Base-by-base conservation (phyloP, 2,888 invertebrate genomes). In the Phlogophora meticulosa region DNA sequence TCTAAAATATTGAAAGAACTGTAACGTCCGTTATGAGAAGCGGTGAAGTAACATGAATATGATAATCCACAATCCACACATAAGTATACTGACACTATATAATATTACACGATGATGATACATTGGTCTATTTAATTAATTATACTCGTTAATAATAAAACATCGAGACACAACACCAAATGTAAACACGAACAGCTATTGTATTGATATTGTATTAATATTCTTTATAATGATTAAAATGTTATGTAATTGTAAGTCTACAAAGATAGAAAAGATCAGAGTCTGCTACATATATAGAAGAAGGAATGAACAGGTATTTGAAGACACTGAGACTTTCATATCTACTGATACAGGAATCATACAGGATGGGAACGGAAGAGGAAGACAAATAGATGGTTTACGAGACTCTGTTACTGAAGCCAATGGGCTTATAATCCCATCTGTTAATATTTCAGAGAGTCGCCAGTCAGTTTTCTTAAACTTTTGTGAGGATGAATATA, bases 161-260 rank as follows among this genome's bases (percentile, higher is more conserved):
- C 92, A 92, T 85, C 91, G 90, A 92, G 86, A 72, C 86, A 93
- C 93, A 90, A 93, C 93, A 93, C 78, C 91, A 86, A 93, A 85
- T 87, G 87, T 86, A 56, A 61, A 87, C 81, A 88, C 81, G 85
- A 81, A 87, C 85, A 88, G 84, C 86, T 89, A 88, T 88, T 86
- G 85, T 86, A 85, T 78, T 86, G 83, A 84, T 84, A 86, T 81
- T 80, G 73, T 72, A 61, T 72, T 78, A 69, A 67, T 74, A 74
- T 72, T 78, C 63, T 71, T 74, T 65, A 69, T 63, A 66, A 81
- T 73, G 52, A 76, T 66, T 73, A 73, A 70, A 80, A 74, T 70
- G 56, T 66, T 68, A 76, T 66, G 63, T 71, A 53, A 61, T 52
- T 72, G 70, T 61, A 56, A 78, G 45, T 55, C 64, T 80, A 77